phyloP scores from a whole-genome alignment of 1,140 invertebrate genomes.

The Heliconius himera region DNA sequence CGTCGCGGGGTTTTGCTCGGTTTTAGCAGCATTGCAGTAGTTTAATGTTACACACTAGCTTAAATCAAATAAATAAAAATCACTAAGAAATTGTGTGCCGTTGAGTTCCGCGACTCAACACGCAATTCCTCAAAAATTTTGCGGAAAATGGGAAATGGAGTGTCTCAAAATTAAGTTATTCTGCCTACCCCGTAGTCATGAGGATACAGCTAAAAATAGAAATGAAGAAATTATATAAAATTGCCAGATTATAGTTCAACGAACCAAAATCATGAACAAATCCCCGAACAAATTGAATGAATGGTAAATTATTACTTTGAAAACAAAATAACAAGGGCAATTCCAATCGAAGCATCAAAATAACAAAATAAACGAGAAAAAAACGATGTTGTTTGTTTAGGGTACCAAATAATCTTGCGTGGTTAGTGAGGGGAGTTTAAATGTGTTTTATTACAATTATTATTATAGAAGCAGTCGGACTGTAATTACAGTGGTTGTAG shows the following conservation, averaged over 20 bases:
- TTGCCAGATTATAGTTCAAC: conserved; percentile 25
- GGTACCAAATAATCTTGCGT: conserved; percentile 29
- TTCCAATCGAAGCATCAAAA: conserved; percentile 43
- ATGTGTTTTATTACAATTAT: not conserved
- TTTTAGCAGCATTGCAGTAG: too few relatives aligned
- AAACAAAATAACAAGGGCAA: conserved; percentile 41
- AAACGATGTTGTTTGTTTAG: conserved; percentile 45
- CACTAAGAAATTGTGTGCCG: too few relatives aligned
- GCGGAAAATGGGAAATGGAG: too few relatives aligned
- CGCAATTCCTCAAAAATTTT: too few relatives aligned
- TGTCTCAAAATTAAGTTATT: too few relatives aligned
- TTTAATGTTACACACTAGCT: too few relatives aligned
- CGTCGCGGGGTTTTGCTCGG: too few relatives aligned
- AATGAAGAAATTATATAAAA: not conserved
- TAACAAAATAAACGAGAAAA: conserved; percentile 45
- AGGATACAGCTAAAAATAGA: too few relatives aligned
- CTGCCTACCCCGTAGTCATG: too few relatives aligned
- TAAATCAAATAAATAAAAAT: too few relatives aligned
- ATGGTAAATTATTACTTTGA: conserved; percentile 38
- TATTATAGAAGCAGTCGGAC: not conserved
- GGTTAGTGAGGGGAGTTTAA: conserved; percentile 19
- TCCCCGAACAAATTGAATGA: conserved; percentile 30
- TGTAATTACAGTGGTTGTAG: not conserved
- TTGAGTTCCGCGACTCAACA: too few relatives aligned
- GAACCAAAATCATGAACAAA: conserved; percentile 23